Evolutionary conservation across 2,113 vertebrate species (phyloP).

Genomic region (Penelope pileata): DNA sequence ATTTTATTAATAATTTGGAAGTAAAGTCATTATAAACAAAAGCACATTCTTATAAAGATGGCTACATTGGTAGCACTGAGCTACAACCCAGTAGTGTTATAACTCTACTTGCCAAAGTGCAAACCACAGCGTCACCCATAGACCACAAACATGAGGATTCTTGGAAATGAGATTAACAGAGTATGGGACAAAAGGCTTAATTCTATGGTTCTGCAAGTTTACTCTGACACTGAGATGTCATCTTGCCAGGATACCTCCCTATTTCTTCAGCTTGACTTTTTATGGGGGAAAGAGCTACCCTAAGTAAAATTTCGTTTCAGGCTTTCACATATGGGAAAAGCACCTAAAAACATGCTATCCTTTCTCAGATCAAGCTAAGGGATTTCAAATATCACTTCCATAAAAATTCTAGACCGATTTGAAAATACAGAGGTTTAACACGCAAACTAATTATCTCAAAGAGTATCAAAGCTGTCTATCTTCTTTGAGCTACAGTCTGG

Average conservation of each 20-base stretch:
- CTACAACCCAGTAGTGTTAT: not conserved
- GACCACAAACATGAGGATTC: not conserved
- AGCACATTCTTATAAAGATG: not conserved
- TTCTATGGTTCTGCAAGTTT: not conserved
- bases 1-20: not conserved
- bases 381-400: not conserved
- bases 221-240: not conserved
- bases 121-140: not conserved
- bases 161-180: not conserved
- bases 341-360: not conserved
- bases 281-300: not conserved
- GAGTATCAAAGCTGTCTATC: not conserved
- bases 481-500: not conserved
- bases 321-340: not conserved
- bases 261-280: not conserved
- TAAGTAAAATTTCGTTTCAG: not conserved
- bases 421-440: not conserved
- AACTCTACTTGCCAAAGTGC: not conserved
- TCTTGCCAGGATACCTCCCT: not conserved
- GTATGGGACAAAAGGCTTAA: not conserved
- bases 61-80: not conserved
- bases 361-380: not conserved
- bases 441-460: not conserved
- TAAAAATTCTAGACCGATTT: not conserved
- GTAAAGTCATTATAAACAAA: not conserved